A percentile compares a stretch with the other conserved stretches of the same genome.
phyloP scores from a whole-genome alignment of 2,113 vertebrate genomes.

The Cardinalis cardinalis region DNA sequence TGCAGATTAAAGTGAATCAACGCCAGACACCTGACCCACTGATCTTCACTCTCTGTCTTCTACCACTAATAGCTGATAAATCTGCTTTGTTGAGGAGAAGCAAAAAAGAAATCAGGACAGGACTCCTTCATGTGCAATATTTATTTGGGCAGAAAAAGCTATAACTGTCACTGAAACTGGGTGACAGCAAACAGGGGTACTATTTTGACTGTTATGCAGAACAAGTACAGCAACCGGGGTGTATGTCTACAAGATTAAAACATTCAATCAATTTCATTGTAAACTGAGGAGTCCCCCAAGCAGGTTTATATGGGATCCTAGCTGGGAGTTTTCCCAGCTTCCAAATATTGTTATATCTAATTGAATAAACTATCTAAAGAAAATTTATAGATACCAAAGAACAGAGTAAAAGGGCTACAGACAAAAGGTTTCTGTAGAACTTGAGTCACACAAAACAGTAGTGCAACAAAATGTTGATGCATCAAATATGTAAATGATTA shows the following conservation, averaged over 20 bases:
- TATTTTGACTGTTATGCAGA: not conserved
- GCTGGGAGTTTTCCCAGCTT: not conserved
- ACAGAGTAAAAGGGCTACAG: not conserved
- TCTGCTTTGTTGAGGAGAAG: not conserved
- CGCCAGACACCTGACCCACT: not conserved
- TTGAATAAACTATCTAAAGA: not conserved
- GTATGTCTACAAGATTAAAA: not conserved
- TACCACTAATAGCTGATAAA: not conserved
- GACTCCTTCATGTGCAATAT: not conserved
- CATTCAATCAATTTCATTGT: not conserved
- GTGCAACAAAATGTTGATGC: constrained; percentile 3
- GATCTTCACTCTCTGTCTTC: not conserved
- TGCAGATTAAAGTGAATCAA: not conserved
- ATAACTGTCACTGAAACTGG: not conserved
- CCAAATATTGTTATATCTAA: not conserved
- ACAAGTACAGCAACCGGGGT: not conserved
- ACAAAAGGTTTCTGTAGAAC: not conserved
- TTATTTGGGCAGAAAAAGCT: not conserved
- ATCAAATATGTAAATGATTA: constrained; percentile 62
- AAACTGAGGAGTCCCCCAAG: not conserved
- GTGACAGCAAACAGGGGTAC: not conserved
- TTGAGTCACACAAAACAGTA: not conserved
- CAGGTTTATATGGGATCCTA: not conserved
- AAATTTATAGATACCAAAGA: not conserved
- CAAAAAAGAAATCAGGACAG: not conserved